Evolutionary conservation across 2,888 invertebrate genomes (phyloP).

Genomic region (Erebia ligea): DNA sequence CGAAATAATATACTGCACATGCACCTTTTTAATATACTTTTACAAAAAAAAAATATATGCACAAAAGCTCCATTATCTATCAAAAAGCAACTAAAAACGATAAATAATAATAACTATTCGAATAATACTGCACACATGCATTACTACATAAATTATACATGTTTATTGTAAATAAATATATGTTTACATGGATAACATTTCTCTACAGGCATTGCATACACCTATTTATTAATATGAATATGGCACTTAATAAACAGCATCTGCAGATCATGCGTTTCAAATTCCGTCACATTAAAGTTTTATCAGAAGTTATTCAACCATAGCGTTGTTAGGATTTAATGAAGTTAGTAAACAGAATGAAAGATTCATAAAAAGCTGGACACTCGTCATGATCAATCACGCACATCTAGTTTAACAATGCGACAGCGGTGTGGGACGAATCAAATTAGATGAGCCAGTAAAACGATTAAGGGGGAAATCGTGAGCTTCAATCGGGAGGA

Average conservation of each 20-base stretch:
- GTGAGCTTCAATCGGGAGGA: conserved; percentile 26
- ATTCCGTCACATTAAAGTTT: conserved; percentile 23
- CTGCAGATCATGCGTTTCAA: conserved; percentile 29
- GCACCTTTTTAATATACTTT: conserved; percentile 10
- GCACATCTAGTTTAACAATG: conserved; percentile 38
- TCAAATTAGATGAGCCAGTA: conserved; percentile 21
- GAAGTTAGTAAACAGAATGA: conserved; percentile 27
- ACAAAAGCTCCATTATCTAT: conserved; percentile 44
- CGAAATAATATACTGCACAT: conserved; percentile 11
- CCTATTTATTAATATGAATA: conserved; percentile 17
- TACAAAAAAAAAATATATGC: conserved; percentile 11
- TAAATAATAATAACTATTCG: conserved; percentile 14
- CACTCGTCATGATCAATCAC: conserved; percentile 38
- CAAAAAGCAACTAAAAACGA: conserved; percentile 54
- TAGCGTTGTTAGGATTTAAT: conserved; percentile 11
- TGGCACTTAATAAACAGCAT: conserved; percentile 32
- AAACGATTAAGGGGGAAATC: conserved; percentile 14
- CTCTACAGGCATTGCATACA: conserved; percentile 19
- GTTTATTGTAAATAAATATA: conserved; percentile 54
- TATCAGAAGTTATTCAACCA: conserved; percentile 11
- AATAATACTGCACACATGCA: conserved; percentile 69
- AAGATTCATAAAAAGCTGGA: conserved; percentile 29
- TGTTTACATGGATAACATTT: conserved; percentile 69
- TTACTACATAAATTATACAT: conserved; percentile 45
- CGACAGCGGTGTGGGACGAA: conserved; percentile 34